Percentiles rank a stretch among this genome's conserved stretches.
These are phyloP conservation scores for Tachina grossa DNA, from an alignment of 2,888 invertebrate species.

Conservation along the genomic window DNA sequence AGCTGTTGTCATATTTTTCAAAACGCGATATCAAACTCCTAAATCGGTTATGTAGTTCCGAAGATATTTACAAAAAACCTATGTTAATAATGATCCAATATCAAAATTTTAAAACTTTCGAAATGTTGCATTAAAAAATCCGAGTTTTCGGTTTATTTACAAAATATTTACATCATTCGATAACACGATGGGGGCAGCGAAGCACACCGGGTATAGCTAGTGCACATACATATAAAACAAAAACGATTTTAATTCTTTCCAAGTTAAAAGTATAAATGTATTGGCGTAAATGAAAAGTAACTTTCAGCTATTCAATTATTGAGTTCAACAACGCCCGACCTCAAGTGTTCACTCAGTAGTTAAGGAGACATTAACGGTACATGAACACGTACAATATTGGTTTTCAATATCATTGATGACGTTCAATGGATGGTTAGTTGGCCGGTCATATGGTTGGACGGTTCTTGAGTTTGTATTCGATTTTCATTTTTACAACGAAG, in stretches of 20 bases:
- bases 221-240: neutral
- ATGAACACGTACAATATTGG: conserved; percentile 71
- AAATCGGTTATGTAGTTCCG: too few species aligned
- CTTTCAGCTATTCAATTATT: conserved; percentile 25
- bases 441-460: conserved; percentile 65
- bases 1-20: too few species aligned
- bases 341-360: conserved; percentile 24
- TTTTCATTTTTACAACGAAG: neutral
- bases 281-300: conserved; percentile 22
- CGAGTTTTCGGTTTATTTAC: too few species aligned
- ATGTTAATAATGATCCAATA: too few species aligned
- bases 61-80: too few species aligned
- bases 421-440: conserved; percentile 65
- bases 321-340: conserved; percentile 24
- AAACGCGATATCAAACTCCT: too few species aligned
- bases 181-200: too few species aligned
- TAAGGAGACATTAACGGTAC: conserved; percentile 64
- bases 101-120: too few species aligned
- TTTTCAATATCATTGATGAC: conserved; percentile 68
- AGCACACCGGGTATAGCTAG: too few species aligned
- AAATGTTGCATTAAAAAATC: too few species aligned
- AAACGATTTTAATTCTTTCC: neutral
- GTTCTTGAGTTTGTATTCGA: conserved; percentile 49
- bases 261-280: neutral
- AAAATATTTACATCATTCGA: too few species aligned